A percentile compares a stretch with the other conserved stretches of the same genome.
Conservation (phyloP, 2,797 vertebrate species). For the Myotis planiceps region DNA sequence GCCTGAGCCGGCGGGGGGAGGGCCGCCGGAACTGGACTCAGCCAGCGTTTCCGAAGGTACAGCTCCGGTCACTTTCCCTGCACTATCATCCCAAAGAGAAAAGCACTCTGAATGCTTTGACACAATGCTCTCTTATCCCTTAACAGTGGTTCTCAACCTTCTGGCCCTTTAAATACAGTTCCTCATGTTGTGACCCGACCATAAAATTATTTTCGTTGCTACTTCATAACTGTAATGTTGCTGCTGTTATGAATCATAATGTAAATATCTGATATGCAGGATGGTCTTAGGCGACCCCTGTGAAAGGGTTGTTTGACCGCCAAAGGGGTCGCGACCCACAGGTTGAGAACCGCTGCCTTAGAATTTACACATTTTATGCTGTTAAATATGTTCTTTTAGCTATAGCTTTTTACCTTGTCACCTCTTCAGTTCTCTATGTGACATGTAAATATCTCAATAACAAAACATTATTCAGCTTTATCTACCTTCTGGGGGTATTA, state of each 20-base stretch:
- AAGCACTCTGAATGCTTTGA: not conserved
- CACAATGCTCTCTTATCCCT: not conserved
- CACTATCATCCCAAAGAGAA: not conserved
- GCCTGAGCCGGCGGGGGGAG: constrained; percentile 87
- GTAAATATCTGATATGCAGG: too few relatives aligned
- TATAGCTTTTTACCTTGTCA: not conserved
- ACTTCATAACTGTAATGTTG: too few relatives aligned
- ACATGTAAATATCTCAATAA: not conserved
- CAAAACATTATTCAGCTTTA: not conserved
- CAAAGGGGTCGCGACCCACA: too few relatives aligned
- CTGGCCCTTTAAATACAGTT: too few relatives aligned
- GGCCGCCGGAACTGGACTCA: constrained; percentile 91
- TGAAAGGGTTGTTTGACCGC: too few relatives aligned
- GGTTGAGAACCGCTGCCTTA: not conserved
- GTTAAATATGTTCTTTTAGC: not conserved
- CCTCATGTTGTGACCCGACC: too few relatives aligned
- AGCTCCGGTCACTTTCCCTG: not conserved
- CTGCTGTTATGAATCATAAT: too few relatives aligned
- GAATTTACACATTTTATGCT: not conserved
- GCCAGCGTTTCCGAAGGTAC: constrained; percentile 94
- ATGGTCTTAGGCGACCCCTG: too few relatives aligned
- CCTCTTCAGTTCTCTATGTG: not conserved
- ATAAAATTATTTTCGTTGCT: too few relatives aligned
- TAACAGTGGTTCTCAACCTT: too few relatives aligned
- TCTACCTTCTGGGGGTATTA: not conserved